Percentiles rank a stretch among this genome's conserved stretches.
phyloP scores from a whole-genome alignment of 2,797 vertebrate genomes.

The Lates japonicus region DNA sequence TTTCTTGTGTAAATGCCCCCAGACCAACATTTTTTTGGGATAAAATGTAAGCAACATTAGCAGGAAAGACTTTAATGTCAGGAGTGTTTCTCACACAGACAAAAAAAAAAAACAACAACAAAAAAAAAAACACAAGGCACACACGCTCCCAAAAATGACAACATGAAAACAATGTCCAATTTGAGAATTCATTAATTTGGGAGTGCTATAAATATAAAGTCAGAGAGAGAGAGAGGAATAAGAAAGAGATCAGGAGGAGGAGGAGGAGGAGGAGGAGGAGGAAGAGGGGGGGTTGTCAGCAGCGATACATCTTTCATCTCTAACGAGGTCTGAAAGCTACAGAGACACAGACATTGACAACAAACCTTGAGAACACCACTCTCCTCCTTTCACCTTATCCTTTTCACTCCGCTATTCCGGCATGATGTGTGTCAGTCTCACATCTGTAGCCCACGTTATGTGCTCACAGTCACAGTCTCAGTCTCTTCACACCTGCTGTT shows the following conservation, averaged over 20 bases:
- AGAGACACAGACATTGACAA: slow-evolving; percentile 82
- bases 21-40: slow-evolving; percentile 19
- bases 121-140: not conserved
- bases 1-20: slow-evolving; percentile 39
- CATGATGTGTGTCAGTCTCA: slow-evolving; percentile 60
- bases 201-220: slow-evolving; percentile 45
- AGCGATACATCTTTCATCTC: slow-evolving; percentile 83
- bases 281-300: slow-evolving; percentile 70
- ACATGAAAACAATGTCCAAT: slow-evolving; percentile 20
- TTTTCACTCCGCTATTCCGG: slow-evolving; percentile 57
- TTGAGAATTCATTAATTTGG: slow-evolving; percentile 39
- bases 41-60: slow-evolving; percentile 16
- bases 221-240: slow-evolving; percentile 27
- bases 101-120: no score
- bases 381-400: slow-evolving; percentile 63
- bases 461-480: slow-evolving; percentile 40
- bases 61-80: not conserved
- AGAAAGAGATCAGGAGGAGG: slow-evolving; percentile 57
- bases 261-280: slow-evolving; percentile 38
- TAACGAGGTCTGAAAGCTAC: slow-evolving; percentile 86
- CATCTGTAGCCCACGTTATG: slow-evolving; percentile 46
- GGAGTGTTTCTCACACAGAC: slow-evolving; percentile 1
- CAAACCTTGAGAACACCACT: slow-evolving; percentile 72
- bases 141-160: not conserved
- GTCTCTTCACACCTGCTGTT: slow-evolving; percentile 52